phyloP scores from a whole-genome alignment of 2,113 vertebrate species.

The Gymnorhina tibicen region DNA sequence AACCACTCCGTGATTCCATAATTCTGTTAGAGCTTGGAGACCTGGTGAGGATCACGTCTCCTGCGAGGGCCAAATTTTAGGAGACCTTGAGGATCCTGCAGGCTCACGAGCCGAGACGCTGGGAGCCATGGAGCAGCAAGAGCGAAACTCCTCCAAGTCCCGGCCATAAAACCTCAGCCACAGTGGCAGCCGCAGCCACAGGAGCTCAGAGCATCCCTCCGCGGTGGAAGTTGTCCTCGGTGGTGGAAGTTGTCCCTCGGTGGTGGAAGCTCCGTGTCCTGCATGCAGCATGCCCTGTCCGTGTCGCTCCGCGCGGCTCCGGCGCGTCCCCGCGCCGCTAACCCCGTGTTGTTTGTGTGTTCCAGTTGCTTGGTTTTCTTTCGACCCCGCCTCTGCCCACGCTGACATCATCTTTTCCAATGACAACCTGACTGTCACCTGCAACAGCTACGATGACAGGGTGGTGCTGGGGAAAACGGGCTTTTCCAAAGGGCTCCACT shows the following conservation, averaged over 20 bases:
- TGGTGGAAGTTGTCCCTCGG: neutral
- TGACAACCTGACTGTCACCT: conserved; percentile 97
- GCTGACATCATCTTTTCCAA: conserved; percentile 97
- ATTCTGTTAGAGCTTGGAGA: neutral
- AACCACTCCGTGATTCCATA: neutral
- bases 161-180: neutral
- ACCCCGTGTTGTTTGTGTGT: neutral
- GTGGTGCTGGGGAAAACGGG: conserved; percentile 91
- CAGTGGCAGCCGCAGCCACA: neutral
- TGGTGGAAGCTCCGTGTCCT: neutral
- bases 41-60: neutral
- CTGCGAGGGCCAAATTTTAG: neutral
- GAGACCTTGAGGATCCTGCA: neutral
- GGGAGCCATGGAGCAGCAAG: neutral
- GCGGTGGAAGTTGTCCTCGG: neutral
- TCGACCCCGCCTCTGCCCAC: conserved; percentile 89
- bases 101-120: rapidly evolving
- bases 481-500: conserved; percentile 95
- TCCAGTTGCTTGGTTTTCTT: conserved; percentile 96
- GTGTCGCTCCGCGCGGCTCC: neutral
- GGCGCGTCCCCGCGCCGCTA: rapidly evolving
- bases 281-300: conserved; percentile 53
- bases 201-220: neutral
- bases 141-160: neutral
- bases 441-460: conserved; percentile 97